Evolutionary conservation across 2,797 vertebrate species (phyloP).

Genomic region (Hemibagrus guttatus): DNA sequence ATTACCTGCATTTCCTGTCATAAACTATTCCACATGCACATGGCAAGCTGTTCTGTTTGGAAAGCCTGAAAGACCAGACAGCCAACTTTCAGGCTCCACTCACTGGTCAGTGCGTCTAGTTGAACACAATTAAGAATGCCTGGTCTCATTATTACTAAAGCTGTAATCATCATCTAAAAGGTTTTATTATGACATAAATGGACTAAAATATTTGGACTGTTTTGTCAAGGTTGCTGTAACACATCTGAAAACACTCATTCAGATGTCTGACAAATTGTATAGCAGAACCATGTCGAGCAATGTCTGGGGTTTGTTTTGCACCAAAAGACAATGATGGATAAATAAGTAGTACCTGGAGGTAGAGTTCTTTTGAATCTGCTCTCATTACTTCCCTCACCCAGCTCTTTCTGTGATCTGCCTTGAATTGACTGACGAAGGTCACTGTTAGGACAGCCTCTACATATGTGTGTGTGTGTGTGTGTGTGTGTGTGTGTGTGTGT

Average conservation of each 20-base stretch:
- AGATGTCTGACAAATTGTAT: slow-evolving; percentile 53
- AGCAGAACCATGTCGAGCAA: slow-evolving; percentile 30
- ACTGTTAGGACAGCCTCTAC: slow-evolving; percentile 12
- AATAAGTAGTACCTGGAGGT: slow-evolving; percentile 46
- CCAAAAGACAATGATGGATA: slow-evolving; percentile 47
- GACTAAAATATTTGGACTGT: slow-evolving; percentile 57
- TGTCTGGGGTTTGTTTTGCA: slow-evolving; percentile 37
- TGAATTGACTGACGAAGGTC: slow-evolving; percentile 42
- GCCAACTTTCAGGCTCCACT: slow-evolving; percentile 30
- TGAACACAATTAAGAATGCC: slow-evolving; percentile 40
- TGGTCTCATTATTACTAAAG: slow-evolving; percentile 48
- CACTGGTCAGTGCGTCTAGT: slow-evolving; percentile 8
- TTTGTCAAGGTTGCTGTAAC: slow-evolving; percentile 55
- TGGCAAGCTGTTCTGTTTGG: slow-evolving; percentile 24
- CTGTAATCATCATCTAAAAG: slow-evolving; percentile 48
- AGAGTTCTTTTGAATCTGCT: slow-evolving; percentile 21
- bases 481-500: slow-evolving; percentile 1
- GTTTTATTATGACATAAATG: slow-evolving; percentile 61
- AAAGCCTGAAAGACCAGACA: slow-evolving; percentile 17
- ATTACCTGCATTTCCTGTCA: slow-evolving; percentile 32
- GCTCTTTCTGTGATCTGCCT: slow-evolving; percentile 32
- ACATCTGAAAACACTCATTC: slow-evolving; percentile 52
- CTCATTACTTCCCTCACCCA: slow-evolving; percentile 40
- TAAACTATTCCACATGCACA: slow-evolving; percentile 31
- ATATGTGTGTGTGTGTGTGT: not conserved